These are phyloP conservation scores for Orius laevigatus DNA, from an alignment of 1,140 invertebrate genomes.

Conservation along the genomic window DNA sequence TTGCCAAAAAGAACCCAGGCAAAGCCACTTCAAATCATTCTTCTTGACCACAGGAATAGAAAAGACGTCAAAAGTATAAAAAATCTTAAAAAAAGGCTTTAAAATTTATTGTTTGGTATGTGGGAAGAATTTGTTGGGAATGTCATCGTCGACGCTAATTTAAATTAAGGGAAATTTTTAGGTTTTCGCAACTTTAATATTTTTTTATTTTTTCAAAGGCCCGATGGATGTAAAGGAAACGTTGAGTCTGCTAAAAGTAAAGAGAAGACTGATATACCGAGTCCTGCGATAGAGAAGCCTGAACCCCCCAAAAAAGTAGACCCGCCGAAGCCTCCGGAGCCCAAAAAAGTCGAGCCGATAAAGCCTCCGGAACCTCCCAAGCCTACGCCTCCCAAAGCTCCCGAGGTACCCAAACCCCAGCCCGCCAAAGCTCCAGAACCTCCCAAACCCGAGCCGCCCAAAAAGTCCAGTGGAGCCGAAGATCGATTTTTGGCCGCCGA, in stretches of 20 bases:
- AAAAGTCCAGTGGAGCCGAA: neutral
- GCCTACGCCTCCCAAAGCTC: constrained; percentile 1
- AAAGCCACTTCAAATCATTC: too few relatives aligned
- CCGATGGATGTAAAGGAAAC: neutral
- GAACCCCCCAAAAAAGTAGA: constrained; percentile 2
- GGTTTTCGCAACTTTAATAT: too few relatives aligned
- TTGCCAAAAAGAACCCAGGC: too few relatives aligned
- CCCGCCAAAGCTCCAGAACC: constrained; percentile 1
- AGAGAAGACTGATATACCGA: constrained; percentile 4
- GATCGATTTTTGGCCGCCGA: constrained; percentile 3
- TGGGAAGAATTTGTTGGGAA: too few relatives aligned
- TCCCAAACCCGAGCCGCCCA: constrained; percentile 1
- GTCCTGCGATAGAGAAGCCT: neutral
- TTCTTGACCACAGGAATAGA: too few relatives aligned
- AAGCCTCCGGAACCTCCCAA: neutral
- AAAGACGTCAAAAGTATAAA: too few relatives aligned
- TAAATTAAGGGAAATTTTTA: too few relatives aligned
- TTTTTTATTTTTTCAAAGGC: constrained; percentile 1
- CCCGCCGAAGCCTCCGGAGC: constrained; percentile 9
- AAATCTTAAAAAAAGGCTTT: too few relatives aligned
- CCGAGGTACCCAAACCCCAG: neutral
- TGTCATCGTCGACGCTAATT: too few relatives aligned
- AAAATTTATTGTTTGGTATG: too few relatives aligned
- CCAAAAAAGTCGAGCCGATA: constrained; percentile 4
- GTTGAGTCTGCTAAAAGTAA: too few relatives aligned